Evolutionary conservation across 1,140 invertebrate species (phyloP), one percentile per base, ranked within the genome.

Genomic region (Ceratina calcarata): DNA sequence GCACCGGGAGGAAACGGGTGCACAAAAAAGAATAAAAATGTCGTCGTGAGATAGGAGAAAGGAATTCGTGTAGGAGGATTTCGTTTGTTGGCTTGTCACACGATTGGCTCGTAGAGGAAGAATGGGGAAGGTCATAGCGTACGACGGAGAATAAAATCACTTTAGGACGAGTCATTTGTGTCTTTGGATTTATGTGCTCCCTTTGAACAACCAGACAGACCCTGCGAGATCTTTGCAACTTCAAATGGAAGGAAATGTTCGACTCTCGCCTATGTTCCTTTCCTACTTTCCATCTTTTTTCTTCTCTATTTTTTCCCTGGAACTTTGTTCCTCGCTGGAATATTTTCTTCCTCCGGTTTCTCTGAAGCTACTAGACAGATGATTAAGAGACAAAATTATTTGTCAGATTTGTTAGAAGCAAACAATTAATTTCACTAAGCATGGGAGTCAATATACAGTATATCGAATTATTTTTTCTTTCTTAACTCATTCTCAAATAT

Each of bases 81-180:
- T 66, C 15, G 22, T 51, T 57, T 13, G 37, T 7, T 55, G 7
- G 69, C 32, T 78, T 69, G 76, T 57, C 69, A 20, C 68, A 15
- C 32, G 61, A 78, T 73, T 65, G 69, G 68, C 32, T 72, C 13
- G 6, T 2, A 7, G 37, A 27, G 32, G 3, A 70, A 70, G 74
- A 60, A 69, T 61, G 10, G 66, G 24, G 16, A 45, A 45, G 37
- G 32, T 22, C 37, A 16, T 58, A 13, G 45, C 55, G 13, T 60
- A 60, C 37, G 1, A 37, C 37, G 8, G 37, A 60, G 37, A 76
- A 69, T 76, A 51, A 69, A 68, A 69, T 76, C 74, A 76, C 74
- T 76, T 69, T 68, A 60, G 65, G 45, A 76, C 65, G 65, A 76
- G 65, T 76, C 74, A 76, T 76, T 76, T 76, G 74, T 76, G 74